Conservation (phyloP, 2,888 invertebrate genomes). For the Pelosia muscerda region DNA sequence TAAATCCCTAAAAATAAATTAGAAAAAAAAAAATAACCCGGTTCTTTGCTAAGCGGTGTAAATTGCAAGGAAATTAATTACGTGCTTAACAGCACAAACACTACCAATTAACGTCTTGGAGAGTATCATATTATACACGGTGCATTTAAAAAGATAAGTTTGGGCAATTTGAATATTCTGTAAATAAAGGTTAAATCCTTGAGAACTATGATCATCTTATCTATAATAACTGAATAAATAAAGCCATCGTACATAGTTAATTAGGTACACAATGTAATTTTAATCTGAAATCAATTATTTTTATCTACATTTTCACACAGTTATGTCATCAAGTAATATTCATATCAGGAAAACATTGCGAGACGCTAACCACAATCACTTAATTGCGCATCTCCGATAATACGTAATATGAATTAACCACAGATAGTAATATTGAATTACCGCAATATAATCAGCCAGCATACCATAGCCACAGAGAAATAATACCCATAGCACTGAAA, state of each 20-base stretch:
- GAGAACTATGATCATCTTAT: neutral
- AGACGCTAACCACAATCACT: conserved; percentile 12
- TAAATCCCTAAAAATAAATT: too few relatives aligned
- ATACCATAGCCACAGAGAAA: neutral
- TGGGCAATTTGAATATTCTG: neutral
- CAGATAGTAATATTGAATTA: neutral
- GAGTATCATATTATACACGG: too few relatives aligned
- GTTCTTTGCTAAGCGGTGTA: too few relatives aligned
- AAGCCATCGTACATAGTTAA: conserved; percentile 12
- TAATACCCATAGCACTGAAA: neutral
- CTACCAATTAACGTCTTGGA: too few relatives aligned
- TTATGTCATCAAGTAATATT: conserved; percentile 11
- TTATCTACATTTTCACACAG: conserved; percentile 27
- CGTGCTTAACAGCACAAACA: too few relatives aligned
- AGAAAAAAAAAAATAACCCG: too few relatives aligned
- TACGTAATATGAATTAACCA: conserved; percentile 10
- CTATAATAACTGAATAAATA: neutral
- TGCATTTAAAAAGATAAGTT: neutral
- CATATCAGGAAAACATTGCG: conserved; percentile 26
- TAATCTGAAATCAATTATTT: conserved; percentile 2
- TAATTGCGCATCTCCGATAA: conserved; percentile 6
- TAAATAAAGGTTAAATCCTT: neutral
- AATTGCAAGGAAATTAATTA: too few relatives aligned
- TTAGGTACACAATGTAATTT: neutral
- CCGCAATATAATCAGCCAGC: neutral